A percentile compares a stretch with the other conserved stretches of the same genome.
Evolutionary conservation across 2,113 vertebrate genomes (phyloP).

Genomic region (Monopterus albus): DNA sequence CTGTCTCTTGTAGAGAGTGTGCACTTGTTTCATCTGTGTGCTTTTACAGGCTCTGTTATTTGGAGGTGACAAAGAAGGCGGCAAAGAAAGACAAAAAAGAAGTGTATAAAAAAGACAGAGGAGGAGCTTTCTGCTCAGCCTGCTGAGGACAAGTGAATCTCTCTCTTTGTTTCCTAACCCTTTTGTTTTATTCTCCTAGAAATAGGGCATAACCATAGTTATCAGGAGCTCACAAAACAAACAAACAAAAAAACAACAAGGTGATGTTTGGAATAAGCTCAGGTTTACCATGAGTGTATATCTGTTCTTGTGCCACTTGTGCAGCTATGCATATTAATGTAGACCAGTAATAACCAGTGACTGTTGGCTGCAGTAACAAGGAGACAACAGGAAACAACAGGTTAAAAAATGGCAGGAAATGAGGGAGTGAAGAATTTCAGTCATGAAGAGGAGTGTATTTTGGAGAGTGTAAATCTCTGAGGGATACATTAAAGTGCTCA

Average conservation of each 20-base stretch:
- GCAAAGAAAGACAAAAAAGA: slow-evolving; percentile 10
- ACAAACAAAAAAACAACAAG: slow-evolving; percentile 32
- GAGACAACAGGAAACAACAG: slow-evolving; percentile 26
- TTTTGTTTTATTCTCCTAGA: slow-evolving; percentile 42
- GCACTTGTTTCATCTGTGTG: slow-evolving; percentile 8
- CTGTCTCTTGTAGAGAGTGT: slow-evolving; percentile 7
- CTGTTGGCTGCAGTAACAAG: slow-evolving; percentile 21
- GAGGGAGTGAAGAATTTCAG: slow-evolving; percentile 23
- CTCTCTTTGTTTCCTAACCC: slow-evolving; percentile 37
- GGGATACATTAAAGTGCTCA: slow-evolving; percentile 54
- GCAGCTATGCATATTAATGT: slow-evolving; percentile 28
- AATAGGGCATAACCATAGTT: slow-evolving; percentile 63
- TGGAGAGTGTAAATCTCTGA: slow-evolving; percentile 40
- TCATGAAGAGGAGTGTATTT: slow-evolving; percentile 56
- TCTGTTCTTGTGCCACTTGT: slow-evolving; percentile 16
- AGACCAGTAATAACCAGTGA: slow-evolving; percentile 40
- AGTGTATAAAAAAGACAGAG: slow-evolving; percentile 27
- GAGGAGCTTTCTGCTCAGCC: slow-evolving; percentile 42
- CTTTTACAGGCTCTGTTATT: slow-evolving; percentile 35
- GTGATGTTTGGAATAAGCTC: slow-evolving; percentile 23
- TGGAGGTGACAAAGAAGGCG: slow-evolving; percentile 37
- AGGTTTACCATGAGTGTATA: neutral
- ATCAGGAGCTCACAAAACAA: slow-evolving; percentile 46
- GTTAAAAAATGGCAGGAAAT: slow-evolving; percentile 38
- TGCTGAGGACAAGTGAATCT: slow-evolving; percentile 41